A percentile compares a stretch with the other conserved stretches of the same genome.
Conservation (phyloP, 2,113 vertebrate genomes). For the Chlorodrepanis virens region DNA sequence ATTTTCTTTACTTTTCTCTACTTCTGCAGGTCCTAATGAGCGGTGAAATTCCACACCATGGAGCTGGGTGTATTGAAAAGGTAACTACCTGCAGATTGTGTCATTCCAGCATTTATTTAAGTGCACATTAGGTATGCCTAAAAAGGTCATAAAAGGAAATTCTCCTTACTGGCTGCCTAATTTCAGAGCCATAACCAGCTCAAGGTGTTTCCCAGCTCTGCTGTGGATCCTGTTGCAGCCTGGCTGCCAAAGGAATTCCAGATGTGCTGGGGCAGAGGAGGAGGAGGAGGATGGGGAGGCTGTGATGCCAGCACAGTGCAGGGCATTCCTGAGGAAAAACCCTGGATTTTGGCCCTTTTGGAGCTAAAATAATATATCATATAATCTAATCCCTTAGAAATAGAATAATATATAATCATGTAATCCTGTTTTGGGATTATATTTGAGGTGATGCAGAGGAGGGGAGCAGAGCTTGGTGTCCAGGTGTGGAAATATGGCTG, state of each 20-base stretch:
- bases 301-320: background rate
- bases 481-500: background rate
- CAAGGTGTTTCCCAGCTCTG: background rate
- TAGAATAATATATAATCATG: background rate
- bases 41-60: background rate
- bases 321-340: background rate
- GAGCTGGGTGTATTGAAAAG: background rate
- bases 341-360: background rate
- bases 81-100: background rate
- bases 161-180: background rate
- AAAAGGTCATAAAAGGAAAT: background rate
- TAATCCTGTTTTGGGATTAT: background rate
- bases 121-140: background rate
- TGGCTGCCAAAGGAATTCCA: background rate
- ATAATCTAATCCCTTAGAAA: background rate
- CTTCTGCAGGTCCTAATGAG: background rate
- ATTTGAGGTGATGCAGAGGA: background rate
- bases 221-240: background rate
- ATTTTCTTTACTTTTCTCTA: background rate
- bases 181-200: slow-evolving; percentile 20
- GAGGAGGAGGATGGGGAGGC: background rate
- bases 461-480: background rate
- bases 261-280: background rate
- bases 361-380: background rate
- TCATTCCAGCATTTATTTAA: background rate